Conservation (phyloP, 2,113 vertebrate species). For the Sinocyclocheilus anshuiensis region DNA sequence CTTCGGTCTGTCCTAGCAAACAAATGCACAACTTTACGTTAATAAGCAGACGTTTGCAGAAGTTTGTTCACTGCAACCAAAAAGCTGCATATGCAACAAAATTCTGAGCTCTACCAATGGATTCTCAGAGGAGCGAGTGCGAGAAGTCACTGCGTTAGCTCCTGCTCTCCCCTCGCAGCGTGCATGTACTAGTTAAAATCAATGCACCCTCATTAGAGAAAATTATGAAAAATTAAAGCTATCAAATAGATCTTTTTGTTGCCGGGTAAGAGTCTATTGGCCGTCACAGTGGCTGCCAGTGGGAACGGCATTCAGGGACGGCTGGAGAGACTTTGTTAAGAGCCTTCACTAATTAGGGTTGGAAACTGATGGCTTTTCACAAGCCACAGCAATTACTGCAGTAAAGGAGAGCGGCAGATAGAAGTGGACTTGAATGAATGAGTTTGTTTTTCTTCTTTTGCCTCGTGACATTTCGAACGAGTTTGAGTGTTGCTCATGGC, state of each 20-base stretch:
- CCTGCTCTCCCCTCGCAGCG: conserved; percentile 64
- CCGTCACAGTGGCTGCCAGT: conserved; percentile 83
- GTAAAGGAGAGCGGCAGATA: conserved; percentile 53
- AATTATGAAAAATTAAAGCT: conserved; percentile 90
- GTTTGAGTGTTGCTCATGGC: conserved; percentile 45
- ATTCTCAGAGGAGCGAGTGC: not conserved
- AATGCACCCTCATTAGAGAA: conserved; percentile 89
- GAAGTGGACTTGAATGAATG: conserved; percentile 56
- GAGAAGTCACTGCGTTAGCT: conserved; percentile 24
- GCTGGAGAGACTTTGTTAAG: conserved; percentile 88
- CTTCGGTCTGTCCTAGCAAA: not conserved
- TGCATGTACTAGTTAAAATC: conserved; percentile 83
- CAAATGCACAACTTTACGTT: not conserved
- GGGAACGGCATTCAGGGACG: conserved; percentile 82
- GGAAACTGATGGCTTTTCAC: conserved; percentile 85
- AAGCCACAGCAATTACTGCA: conserved; percentile 83
- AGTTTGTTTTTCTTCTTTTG: conserved; percentile 53
- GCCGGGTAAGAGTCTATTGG: conserved; percentile 82
- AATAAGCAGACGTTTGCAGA: not conserved
- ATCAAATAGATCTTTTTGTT: conserved; percentile 84
- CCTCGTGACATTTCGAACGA: conserved; percentile 49
- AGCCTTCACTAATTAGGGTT: conserved; percentile 84
- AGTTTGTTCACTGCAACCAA: not conserved
- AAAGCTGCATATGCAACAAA: conserved; percentile 15
- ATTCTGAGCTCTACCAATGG: not conserved